Evolutionary conservation across 2,888 invertebrate species (phyloP), one percentile per base, ranked within the genome.

Genomic region (Diloba caeruleocephala): DNA sequence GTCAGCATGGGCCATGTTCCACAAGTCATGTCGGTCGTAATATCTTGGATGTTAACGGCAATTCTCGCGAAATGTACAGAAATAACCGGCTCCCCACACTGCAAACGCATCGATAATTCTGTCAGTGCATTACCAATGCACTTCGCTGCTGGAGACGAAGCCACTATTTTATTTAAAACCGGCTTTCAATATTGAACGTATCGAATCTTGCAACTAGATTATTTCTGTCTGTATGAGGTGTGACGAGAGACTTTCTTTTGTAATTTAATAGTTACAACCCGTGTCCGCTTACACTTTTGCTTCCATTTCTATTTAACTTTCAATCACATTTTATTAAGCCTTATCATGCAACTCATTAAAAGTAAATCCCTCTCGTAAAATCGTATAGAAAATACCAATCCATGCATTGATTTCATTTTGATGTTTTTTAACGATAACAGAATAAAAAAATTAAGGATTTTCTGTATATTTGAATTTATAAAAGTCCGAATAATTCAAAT

Each of bases 11-110:
- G 50, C 56, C 76, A 70, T 75, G 80, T 79, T 76, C 75, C 77
- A 75, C 78, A 79, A 82, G 76, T 78, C 76, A 83, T 79, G 78
- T 63, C 76, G 76, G 68, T 77, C 78, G 70, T 82, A 85, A 85
- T 82, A 79, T 78, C 72, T 74, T 74, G 75, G 71, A 82, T 79
- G 80, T 78, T 79, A 84, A 87, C 81, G 84, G 84, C 79, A 76
- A 65, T 88, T 89, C 88, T 86, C 85, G 91, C 91, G 76, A 92
- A 92, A 87, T 76, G 79, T 81, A 82, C 90, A 84, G 84, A 88
- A 92, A 93, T 93, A 92, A 78, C 85, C 82, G 61, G 65, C 79
- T 80, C 85, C 88, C 88, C 87, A 77, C 87, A 69, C 79, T 65
- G 79, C 76, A 77, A 73, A 74, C 74, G 74, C 74, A 70, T 63